phyloP scores from a whole-genome alignment of 2,113 vertebrate species.

The Hystrix cristata region DNA sequence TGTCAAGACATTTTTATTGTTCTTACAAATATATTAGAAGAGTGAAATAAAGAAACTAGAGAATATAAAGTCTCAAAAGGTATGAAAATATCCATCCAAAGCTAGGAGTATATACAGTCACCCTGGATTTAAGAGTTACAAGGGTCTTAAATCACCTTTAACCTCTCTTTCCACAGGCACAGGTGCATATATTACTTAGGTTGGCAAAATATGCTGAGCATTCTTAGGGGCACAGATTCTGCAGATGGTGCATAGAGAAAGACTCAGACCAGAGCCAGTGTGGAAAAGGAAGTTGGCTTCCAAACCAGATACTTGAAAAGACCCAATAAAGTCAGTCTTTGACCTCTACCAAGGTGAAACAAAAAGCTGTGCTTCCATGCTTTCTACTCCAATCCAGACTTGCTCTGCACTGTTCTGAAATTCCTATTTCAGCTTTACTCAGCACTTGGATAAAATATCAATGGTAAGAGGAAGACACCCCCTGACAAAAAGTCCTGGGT shows the following conservation, averaged over 20 bases:
- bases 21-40: constrained; percentile 3
- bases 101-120: neutral
- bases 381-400: neutral
- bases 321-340: neutral
- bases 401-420: neutral
- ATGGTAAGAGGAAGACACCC: neutral
- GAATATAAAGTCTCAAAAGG: neutral
- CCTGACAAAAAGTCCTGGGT: neutral
- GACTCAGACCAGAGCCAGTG: neutral
- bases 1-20: neutral
- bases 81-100: neutral
- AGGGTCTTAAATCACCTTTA: neutral
- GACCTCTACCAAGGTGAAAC: neutral
- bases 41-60: neutral
- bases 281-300: neutral
- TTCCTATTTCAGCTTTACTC: neutral
- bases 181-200: neutral
- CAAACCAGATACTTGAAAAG: neutral
- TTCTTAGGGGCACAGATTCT: neutral
- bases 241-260: neutral
- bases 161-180: neutral
- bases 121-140: neutral
- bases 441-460: neutral
- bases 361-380: neutral
- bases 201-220: neutral